These are phyloP conservation scores for Tyrannus savana DNA, from an alignment of 2,113 vertebrate species.

Conservation along the genomic window DNA sequence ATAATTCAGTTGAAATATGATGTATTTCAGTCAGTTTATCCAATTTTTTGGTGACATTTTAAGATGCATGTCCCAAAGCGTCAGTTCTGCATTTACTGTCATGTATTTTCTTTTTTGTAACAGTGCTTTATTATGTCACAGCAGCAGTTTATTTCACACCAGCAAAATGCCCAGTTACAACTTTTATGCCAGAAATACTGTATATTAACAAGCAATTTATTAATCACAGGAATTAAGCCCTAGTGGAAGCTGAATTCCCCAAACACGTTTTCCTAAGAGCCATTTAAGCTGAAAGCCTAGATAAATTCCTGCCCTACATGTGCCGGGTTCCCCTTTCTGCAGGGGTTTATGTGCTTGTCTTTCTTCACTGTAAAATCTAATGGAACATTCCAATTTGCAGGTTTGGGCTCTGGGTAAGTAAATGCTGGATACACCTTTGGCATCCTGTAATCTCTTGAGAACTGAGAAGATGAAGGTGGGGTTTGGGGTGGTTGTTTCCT, in stretches of 20 bases:
- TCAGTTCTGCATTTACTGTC: not conserved
- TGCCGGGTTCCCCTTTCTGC: not conserved
- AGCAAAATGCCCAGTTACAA: not conserved
- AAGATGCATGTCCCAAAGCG: not conserved
- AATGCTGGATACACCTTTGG: not conserved
- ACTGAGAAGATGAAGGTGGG: not conserved
- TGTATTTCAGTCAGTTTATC: not conserved
- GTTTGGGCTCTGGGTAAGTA: not conserved
- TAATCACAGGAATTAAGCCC: not conserved
- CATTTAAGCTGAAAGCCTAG: not conserved
- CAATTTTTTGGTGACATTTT: not conserved
- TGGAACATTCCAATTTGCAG: not conserved
- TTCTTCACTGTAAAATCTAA: not conserved
- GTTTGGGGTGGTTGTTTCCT: not conserved
- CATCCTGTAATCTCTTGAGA: not conserved
- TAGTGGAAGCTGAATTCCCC: not conserved
- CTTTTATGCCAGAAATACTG: not conserved
- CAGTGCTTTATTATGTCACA: not conserved
- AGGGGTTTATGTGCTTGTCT: not conserved
- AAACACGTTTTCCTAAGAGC: not conserved
- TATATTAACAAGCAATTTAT: not conserved
- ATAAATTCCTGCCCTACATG: not conserved
- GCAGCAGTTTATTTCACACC: not conserved
- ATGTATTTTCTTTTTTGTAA: not conserved
- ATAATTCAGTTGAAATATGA: not conserved